Percentiles rank a stretch among this genome's conserved stretches.
Evolutionary conservation across 2,888 invertebrate species (phyloP).

Genomic region (Drosophila tanythrix): DNA sequence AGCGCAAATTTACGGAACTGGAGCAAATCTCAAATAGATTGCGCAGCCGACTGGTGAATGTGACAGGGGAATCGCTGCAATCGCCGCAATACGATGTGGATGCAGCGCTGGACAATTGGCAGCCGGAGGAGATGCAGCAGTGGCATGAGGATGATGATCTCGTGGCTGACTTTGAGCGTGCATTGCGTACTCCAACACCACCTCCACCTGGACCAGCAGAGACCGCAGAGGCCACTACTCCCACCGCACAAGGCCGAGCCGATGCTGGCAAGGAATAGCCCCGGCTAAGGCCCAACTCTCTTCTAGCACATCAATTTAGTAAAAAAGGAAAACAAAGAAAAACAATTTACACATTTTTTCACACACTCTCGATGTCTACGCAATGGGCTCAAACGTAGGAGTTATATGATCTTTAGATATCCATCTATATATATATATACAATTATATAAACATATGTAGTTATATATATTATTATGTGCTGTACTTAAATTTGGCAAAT

Average conservation of each 20-base stretch:
- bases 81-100: conserved; percentile 85
- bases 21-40: conserved; percentile 88
- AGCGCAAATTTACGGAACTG: conserved; percentile 88
- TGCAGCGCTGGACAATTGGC: conserved; percentile 68
- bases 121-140: conserved; percentile 60
- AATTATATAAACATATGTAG: conserved; percentile 46
- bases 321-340: conserved; percentile 11
- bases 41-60: conserved; percentile 86
- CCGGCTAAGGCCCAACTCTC: conserved; percentile 37
- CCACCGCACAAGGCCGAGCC: conserved; percentile 56
- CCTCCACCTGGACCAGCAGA: conserved; percentile 1
- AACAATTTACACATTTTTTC: conserved; percentile 26
- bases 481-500: conserved; percentile 71
- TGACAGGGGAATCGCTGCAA: conserved; percentile 86
- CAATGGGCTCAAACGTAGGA: conserved; percentile 67
- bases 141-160: conserved; percentile 81
- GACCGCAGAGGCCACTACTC: conserved; percentile 16
- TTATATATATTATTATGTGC: conserved; percentile 38
- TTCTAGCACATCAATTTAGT: conserved; percentile 38
- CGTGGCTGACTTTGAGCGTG: conserved; percentile 86
- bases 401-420: conserved; percentile 51
- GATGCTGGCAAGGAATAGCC: conserved; percentile 57
- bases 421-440: conserved; percentile 31
- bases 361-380: conserved; percentile 64
- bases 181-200: conserved; percentile 85